Conservation (phyloP, 2,888 invertebrate genomes). For the Myopa testacea region DNA sequence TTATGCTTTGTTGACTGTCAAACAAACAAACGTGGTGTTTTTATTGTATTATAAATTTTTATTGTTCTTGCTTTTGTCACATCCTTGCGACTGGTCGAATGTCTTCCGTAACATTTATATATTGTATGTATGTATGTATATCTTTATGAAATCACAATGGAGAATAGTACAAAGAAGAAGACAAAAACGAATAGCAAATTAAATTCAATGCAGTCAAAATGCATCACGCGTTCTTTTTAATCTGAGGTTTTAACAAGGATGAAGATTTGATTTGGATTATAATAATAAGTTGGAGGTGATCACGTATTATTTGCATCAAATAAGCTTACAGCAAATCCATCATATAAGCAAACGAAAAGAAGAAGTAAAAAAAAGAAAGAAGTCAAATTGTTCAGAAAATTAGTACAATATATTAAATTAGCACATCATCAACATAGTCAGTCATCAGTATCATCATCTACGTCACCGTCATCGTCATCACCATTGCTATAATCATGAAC, state of each 20-base stretch:
- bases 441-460: too few relatives aligned
- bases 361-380: background rate
- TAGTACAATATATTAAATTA: too few relatives aligned
- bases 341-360: background rate
- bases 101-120: background rate
- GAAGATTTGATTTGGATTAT: background rate
- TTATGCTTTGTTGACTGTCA: background rate
- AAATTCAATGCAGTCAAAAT: background rate
- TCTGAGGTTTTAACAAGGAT: background rate
- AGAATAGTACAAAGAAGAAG: background rate
- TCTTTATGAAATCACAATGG: too few relatives aligned
- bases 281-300: too few relatives aligned
- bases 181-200: background rate
- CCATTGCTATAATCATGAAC: too few relatives aligned
- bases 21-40: background rate
- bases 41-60: too few relatives aligned
- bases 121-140: too few relatives aligned
- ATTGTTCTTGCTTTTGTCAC: background rate
- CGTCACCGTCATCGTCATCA: too few relatives aligned
- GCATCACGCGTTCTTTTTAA: background rate
- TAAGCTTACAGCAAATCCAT: background rate
- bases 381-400: too few relatives aligned
- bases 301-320: background rate
- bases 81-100: background rate
- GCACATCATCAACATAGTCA: too few relatives aligned